Percentiles rank a stretch among this genome's conserved stretches.
Evolutionary conservation across 2,113 vertebrate species (phyloP).

Genomic region (Mesocricetus auratus): DNA sequence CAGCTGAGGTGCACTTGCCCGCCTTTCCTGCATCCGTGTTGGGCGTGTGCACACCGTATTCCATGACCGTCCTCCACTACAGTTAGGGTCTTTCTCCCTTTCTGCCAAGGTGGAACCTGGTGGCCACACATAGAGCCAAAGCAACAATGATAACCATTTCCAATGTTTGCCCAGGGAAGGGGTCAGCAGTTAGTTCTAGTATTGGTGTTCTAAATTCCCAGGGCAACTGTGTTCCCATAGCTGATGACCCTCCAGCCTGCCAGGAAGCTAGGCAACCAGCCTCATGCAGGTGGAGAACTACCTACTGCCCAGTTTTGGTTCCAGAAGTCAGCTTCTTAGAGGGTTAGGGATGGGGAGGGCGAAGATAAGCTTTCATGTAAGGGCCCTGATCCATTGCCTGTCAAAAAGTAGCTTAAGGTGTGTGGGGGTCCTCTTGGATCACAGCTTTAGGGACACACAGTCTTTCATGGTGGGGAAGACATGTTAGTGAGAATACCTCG

Average conservation of each 20-base stretch:
- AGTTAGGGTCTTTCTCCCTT: background rate
- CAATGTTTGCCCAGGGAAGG: background rate
- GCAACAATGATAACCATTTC: background rate
- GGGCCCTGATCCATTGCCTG: background rate
- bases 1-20: accelerated
- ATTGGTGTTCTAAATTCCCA: background rate
- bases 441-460: background rate
- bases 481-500: background rate
- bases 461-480: background rate
- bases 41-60: accelerated
- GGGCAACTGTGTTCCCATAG: background rate
- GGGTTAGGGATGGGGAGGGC: background rate
- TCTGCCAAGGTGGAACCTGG: background rate
- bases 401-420: background rate
- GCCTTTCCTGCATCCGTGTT: accelerated
- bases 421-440: background rate
- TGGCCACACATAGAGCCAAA: background rate
- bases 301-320: background rate
- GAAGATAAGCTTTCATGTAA: too few species aligned
- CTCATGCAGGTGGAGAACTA: background rate
- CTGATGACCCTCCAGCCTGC: background rate
- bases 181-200: background rate
- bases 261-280: background rate
- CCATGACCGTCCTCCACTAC: background rate
- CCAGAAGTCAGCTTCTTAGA: background rate